Evolutionary conservation across 2,888 invertebrate species (phyloP).

Genomic region (Drosophila multiciliata): DNA sequence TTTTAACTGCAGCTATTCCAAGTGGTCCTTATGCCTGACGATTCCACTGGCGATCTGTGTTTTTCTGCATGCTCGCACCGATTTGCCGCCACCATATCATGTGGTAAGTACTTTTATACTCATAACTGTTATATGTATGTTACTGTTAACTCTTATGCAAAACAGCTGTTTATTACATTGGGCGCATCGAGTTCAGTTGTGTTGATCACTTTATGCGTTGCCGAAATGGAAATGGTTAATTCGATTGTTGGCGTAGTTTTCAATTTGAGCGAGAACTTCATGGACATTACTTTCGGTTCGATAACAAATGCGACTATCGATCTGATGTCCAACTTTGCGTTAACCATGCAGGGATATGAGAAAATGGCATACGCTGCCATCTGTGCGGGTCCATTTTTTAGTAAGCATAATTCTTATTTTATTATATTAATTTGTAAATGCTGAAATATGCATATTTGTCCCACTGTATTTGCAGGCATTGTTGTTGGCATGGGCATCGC

Average conservation of each 20-base stretch:
- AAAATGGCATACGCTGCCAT: constrained; percentile 57
- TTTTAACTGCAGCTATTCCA: constrained; percentile 7
- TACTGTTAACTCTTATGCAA: neutral
- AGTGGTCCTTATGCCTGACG: constrained; percentile 46
- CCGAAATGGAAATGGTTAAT: constrained; percentile 46
- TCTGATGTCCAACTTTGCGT: constrained; percentile 32
- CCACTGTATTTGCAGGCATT: constrained; percentile 37
- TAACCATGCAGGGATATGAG: constrained; percentile 54
- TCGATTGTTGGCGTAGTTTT: constrained; percentile 42
- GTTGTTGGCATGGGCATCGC: constrained; percentile 29
- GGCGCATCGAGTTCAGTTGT: constrained; percentile 23
- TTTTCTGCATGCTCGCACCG: constrained; percentile 49
- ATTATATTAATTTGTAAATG: neutral
- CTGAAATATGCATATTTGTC: neutral
- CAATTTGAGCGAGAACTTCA: constrained; percentile 29
- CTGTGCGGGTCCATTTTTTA: constrained; percentile 49
- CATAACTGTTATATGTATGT: neutral
- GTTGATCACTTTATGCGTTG: constrained; percentile 37
- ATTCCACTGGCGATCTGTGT: constrained; percentile 44
- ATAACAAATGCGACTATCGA: constrained; percentile 41
- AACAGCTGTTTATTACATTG: constrained; percentile 24
- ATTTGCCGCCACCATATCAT: constrained; percentile 54
- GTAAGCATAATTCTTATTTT: constrained; percentile 30
- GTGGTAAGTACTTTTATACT: constrained; percentile 26
- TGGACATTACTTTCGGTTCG: constrained; percentile 45